Evolutionary conservation across 2,888 invertebrate species (phyloP), one percentile per base, ranked within the genome.

Genomic region (Druceiella hillmani): DNA sequence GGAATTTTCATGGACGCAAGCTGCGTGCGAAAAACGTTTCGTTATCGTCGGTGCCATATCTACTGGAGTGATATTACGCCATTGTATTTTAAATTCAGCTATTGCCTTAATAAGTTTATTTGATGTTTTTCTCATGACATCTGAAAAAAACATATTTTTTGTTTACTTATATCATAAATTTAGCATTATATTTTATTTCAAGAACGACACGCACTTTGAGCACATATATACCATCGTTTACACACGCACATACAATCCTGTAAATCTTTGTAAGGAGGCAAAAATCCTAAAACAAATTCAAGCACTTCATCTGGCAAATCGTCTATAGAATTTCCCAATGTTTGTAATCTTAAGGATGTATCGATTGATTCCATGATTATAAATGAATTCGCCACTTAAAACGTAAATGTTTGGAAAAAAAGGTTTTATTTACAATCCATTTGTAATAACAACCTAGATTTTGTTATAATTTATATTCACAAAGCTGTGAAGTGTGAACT

Each of bases 241-340:
- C 86, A 90, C 25, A 95, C 94, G 44, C 79, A 65, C 74, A 82
- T 84, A 58, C 92, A 91, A 57, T 83, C 79, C 61, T 90, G 83
- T 50, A 94, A 69, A 69, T 95, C 93, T 59, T 81, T 81, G 57
- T 97, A 97, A 0, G 94, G 94, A 38, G 91, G 87, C 48, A 95
- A 67, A 57, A 90, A 78, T 49, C 86, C 80, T 47, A 97, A 74
- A 58, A 97, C 90, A 58, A 89, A 91, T 66, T 94, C 94, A 50
- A 97, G 66, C 39, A 97, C 82, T 75, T 95, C 94, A 61, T 93
- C 91, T 26, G 97, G 95, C 46, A 97, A 68, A 61, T 86, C 82
- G 56, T 85, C 80, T 36, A 79, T 58, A 11, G 60, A 58, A 50
- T 58, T 62, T 49, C 55, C 56, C 43, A 65, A 52, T 37, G 57